Conservation (phyloP, 2,888 invertebrate genomes). For the Erebia ligea region DNA sequence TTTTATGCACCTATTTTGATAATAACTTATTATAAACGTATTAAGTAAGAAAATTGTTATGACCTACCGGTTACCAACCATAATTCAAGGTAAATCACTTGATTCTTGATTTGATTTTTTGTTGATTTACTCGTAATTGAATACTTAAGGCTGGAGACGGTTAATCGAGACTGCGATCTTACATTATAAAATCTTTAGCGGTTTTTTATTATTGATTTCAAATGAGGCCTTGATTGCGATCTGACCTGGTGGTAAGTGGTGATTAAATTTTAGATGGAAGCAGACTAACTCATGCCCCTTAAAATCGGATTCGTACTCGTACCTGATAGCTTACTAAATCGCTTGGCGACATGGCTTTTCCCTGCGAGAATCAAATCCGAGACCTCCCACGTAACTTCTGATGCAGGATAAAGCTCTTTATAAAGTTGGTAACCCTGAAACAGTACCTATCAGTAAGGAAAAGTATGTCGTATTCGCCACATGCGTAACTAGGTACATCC, state of each 20-base stretch:
- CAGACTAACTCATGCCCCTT: no score
- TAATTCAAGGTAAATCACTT: conserved; percentile 1
- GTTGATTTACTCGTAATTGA: background rate
- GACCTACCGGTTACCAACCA: background rate
- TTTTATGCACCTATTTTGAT: background rate
- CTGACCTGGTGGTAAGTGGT: no score
- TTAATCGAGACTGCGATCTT: no score
- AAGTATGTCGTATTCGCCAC: background rate
- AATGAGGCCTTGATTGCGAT: no score
- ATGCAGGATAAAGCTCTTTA: background rate
- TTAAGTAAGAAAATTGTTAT: conserved; percentile 4
- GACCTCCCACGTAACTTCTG: background rate
- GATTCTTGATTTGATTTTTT: background rate
- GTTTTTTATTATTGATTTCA: no score
- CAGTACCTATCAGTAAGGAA: background rate
- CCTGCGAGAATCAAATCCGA: no score
- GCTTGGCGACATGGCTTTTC: no score
- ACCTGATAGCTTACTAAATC: no score
- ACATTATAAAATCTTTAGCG: no score
- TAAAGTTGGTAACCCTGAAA: background rate
- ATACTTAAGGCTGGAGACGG: no score
- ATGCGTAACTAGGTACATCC: conserved; percentile 6
- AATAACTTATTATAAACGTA: conserved; percentile 1
- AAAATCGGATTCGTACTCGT: no score
- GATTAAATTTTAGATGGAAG: no score